phyloP scores from a whole-genome alignment of 2,888 invertebrate species.

The Acholoe squamosa region DNA sequence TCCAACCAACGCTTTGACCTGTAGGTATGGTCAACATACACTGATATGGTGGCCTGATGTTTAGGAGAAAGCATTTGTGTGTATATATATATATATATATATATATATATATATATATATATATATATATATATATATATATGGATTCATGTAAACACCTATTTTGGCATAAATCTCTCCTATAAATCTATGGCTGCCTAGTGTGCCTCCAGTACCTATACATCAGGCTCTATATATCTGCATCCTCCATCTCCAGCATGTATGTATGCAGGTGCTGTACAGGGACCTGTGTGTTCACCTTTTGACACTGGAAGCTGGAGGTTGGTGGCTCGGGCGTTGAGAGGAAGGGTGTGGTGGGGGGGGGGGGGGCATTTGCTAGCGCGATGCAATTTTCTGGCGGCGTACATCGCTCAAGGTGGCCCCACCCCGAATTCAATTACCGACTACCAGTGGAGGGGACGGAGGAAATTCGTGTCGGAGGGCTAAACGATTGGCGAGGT shows the following conservation, averaged over 20 bases:
- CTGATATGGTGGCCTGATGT: too few relatives aligned
- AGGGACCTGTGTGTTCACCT: neutral
- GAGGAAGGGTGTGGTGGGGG: neutral
- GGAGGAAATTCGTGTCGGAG: slow-evolving; percentile 45
- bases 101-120: too few relatives aligned
- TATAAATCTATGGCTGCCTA: too few relatives aligned
- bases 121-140: too few relatives aligned
- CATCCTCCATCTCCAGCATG: neutral
- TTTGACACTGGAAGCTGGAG: neutral
- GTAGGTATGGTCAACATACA: too few relatives aligned
- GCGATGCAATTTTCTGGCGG: slow-evolving; percentile 53
- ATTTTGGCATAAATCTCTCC: too few relatives aligned
- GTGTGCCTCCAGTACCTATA: neutral
- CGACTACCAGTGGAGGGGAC: slow-evolving; percentile 31
- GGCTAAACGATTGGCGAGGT: slow-evolving; percentile 44
- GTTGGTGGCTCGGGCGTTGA: neutral
- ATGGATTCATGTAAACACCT: too few relatives aligned
- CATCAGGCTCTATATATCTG: neutral
- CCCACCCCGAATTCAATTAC: slow-evolving; percentile 42
- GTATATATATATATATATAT: too few relatives aligned
- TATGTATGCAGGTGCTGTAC: neutral
- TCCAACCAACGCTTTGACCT: too few relatives aligned
- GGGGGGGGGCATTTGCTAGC: neutral
- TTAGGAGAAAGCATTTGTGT: too few relatives aligned
- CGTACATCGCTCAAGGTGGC: slow-evolving; percentile 55